Base-by-base conservation (phyloP, 2,888 invertebrate genomes). In the Trisateles emortualis region DNA sequence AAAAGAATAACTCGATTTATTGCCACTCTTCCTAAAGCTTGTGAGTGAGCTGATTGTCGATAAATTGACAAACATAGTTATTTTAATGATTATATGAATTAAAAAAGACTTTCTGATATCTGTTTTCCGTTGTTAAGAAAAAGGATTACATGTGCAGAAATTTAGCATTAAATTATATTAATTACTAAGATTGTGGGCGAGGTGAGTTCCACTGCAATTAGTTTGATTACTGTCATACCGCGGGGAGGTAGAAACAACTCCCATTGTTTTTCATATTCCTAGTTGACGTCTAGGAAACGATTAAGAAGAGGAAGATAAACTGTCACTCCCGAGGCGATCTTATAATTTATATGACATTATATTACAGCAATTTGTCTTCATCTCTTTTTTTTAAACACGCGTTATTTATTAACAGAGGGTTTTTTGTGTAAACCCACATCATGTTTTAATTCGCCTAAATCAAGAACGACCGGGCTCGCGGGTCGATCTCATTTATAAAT, bases 391-490 rank as follows among this genome's bases (percentile, higher is more conserved):
- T 75, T 65, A 81, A 79, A 82, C 90, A 88, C 87, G 85, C 82
- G 83, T 88, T 83, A 86, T 89, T 87, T 88, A 89, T 90, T 88
- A 88, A 79, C 81, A 74, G 61, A 66, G 61, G 65, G 70, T 86
- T 90, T 90, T 92, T 91, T 86, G 80, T 81, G 72, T 75, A 86
- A 86, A 89, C 88, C 90, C 90, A 88, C 84, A 88, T 91, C 91
- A 89, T 73, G 79, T 86, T 90, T 86, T 90, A 88, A 90, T 89
- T 90, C 88, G 85, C 81, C 77, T 84, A 86, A 88, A 90, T 86
- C 88, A 86, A 88, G 85, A 86, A 80, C 78, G 81, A 82, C 79
- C 82, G 72, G 79, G 76, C 61, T 78, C 69, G 81, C 76, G 76
- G 79, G 75, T 67, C 79, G 77, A 79, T 78, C 87, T 86, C 88